These are phyloP conservation scores for Xanthorhoe designata DNA, from an alignment of 2,888 invertebrate genomes.

Conservation along the genomic window DNA sequence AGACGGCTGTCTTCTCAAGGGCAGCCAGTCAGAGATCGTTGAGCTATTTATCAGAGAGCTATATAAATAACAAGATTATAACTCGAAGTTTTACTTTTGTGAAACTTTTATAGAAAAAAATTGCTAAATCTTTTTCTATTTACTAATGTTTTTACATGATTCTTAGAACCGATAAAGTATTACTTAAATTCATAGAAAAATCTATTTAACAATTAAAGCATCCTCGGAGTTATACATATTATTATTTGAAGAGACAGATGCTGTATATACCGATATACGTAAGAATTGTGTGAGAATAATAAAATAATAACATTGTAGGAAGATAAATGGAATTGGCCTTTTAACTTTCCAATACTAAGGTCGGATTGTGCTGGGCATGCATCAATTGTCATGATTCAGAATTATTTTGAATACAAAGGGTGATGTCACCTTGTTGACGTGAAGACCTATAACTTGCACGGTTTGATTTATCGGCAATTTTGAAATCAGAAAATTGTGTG, in stretches of 20 bases:
- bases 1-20: slow-evolving; percentile 32
- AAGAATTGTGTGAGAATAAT: neutral
- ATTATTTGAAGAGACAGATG: no score
- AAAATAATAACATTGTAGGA: slow-evolving; percentile 16
- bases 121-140: no score
- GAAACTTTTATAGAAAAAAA: neutral
- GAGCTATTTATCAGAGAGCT: slow-evolving; percentile 6
- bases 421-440: slow-evolving; percentile 25
- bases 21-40: slow-evolving; percentile 21
- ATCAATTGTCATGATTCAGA: slow-evolving; percentile 21
- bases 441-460: neutral
- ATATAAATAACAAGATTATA: neutral
- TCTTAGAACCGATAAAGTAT: no score
- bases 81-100: neutral
- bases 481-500: neutral
- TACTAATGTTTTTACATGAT: no score
- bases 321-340: slow-evolving; percentile 16
- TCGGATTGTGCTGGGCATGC: slow-evolving; percentile 13
- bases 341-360: slow-evolving; percentile 19
- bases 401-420: slow-evolving; percentile 44
- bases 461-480: neutral
- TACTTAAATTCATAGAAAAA: no score
- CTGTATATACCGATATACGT: neutral
- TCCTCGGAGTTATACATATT: no score
- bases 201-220: no score